A percentile compares a stretch with the other conserved stretches of the same genome.
Evolutionary conservation across 1,140 invertebrate species (phyloP).

Genomic region (Drosophila ironensis): DNA sequence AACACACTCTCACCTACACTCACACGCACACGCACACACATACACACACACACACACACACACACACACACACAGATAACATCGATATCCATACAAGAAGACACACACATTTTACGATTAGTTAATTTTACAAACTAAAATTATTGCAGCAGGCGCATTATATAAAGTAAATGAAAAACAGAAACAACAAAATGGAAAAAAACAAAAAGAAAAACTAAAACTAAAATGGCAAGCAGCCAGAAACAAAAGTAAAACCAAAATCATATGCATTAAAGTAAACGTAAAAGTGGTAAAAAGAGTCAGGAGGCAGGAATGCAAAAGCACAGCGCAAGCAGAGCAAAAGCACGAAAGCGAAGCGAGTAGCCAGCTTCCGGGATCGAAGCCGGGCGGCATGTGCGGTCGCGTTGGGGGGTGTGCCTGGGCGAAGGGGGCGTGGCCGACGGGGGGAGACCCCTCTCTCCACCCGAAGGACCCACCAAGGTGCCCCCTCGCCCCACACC

Average conservation of each 20-base stretch:
- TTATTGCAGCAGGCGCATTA: conserved; percentile 62
- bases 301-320: conserved; percentile 9
- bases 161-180: conserved; percentile 45
- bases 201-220: conserved; percentile 28
- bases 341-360: neutral
- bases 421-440: neutral
- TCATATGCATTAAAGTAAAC: conserved; percentile 68
- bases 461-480: neutral
- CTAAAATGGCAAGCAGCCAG: conserved; percentile 43
- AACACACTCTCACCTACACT: neutral
- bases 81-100: conserved; percentile 18
- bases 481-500: neutral
- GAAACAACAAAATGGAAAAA: too few relatives aligned
- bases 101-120: conserved; percentile 70
- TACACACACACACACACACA: conserved; percentile 16
- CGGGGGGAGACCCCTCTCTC: neutral
- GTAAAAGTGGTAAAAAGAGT: conserved; percentile 28
- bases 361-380: neutral
- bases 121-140: conserved; percentile 63
- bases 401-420: too few relatives aligned
- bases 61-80: conserved; percentile 8
- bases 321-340: conserved; percentile 10
- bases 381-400: neutral
- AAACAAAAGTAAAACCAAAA: conserved; percentile 39
- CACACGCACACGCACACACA: conserved; percentile 15